A percentile compares a stretch with the other conserved stretches of the same genome.
phyloP scores from a whole-genome alignment of 2,113 vertebrate species.

The Dasyornis broadbenti region DNA sequence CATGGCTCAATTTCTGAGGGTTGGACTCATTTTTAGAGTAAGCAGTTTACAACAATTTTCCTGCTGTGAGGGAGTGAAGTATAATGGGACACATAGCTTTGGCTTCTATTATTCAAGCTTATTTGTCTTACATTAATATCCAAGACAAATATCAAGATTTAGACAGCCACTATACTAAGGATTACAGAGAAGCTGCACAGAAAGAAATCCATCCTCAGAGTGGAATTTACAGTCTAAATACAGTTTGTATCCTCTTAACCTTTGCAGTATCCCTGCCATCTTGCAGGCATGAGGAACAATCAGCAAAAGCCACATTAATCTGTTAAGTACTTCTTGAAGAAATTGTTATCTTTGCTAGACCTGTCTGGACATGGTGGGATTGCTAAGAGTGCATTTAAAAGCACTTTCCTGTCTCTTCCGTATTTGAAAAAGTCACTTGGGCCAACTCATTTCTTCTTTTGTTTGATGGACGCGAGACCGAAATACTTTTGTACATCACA shows the following conservation, averaged over 20 bases:
- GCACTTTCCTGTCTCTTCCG: not conserved
- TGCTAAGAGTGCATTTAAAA: not conserved
- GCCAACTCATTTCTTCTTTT: not conserved
- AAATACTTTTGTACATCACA: not conserved
- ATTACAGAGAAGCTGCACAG: not conserved
- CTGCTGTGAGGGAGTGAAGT: not conserved
- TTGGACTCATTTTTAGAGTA: not conserved
- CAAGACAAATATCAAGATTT: not conserved
- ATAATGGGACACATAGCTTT: not conserved
- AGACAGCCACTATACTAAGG: not conserved
- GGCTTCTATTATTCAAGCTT: not conserved
- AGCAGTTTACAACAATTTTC: not conserved
- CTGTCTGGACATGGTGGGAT: not conserved
- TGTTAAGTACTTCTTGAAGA: not conserved
- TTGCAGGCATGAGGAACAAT: not conserved
- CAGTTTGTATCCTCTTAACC: not conserved
- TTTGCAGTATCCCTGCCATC: not conserved
- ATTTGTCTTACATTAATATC: not conserved
- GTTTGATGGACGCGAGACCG: rapidly evolving
- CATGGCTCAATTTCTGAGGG: not conserved
- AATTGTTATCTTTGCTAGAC: not conserved
- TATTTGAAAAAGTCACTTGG: not conserved
- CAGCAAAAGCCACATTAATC: not conserved
- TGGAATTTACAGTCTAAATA: not conserved
- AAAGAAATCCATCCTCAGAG: not conserved